Percentiles rank a stretch among this genome's conserved stretches.
phyloP scores from a whole-genome alignment of 2,797 vertebrate species.

The Molossus alvarezi region DNA sequence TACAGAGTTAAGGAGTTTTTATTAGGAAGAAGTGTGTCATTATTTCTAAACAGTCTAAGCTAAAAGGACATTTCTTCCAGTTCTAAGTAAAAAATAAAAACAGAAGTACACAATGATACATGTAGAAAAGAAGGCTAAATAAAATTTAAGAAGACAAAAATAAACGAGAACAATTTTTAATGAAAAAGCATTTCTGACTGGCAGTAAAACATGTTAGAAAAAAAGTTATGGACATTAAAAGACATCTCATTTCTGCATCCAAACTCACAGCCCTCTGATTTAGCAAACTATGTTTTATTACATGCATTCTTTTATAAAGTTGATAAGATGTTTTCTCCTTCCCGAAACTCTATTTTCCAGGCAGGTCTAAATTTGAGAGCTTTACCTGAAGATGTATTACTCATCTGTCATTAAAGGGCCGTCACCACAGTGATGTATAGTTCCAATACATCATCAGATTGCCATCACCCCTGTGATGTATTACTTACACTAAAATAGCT shows the following conservation, averaged over 20 bases:
- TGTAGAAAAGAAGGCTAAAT: background rate
- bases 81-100: background rate
- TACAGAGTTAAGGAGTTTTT: background rate
- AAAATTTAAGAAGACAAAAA: background rate
- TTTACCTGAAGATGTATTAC: constrained; percentile 88
- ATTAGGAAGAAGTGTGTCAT: background rate
- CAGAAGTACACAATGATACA: background rate
- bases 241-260: background rate
- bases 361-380: constrained; percentile 81
- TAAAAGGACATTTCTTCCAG: background rate
- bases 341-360: constrained; percentile 83
- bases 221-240: background rate
- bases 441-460: constrained; percentile 89
- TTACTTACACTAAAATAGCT: constrained; percentile 81
- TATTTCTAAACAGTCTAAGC: background rate
- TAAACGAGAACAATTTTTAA: background rate
- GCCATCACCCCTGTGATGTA: constrained; percentile 84
- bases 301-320: constrained; percentile 74
- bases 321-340: constrained; percentile 82
- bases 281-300: constrained; percentile 63
- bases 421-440: constrained; percentile 87
- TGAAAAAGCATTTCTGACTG: background rate
- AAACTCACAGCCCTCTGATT: constrained; percentile 31
- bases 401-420: constrained; percentile 87
- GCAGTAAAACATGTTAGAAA: background rate